phyloP scores from a whole-genome alignment of 2,797 vertebrate species.

The Loriculus beryllinus region DNA sequence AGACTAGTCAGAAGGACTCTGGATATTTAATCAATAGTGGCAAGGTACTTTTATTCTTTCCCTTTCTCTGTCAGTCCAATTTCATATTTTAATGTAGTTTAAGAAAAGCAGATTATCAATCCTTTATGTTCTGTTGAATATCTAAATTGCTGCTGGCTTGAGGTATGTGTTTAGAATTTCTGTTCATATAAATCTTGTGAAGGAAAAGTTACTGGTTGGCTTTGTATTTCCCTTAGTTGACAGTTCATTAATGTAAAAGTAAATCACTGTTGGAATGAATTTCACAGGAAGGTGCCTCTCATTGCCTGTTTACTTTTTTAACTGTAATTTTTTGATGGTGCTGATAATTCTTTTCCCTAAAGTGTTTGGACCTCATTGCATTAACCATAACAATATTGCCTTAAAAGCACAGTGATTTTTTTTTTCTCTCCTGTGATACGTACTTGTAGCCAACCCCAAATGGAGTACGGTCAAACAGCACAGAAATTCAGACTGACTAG shows the following conservation, averaged over 20 bases:
- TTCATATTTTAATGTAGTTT: not conserved
- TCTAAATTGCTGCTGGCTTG: not conserved
- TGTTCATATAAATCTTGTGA: not conserved
- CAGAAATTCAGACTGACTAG: constrained; percentile 1
- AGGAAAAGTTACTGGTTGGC: not conserved
- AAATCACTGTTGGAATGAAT: constrained; percentile 5
- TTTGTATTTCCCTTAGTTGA: not conserved
- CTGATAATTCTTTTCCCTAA: constrained; percentile 6
- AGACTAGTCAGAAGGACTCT: not conserved
- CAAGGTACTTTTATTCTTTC: not conserved
- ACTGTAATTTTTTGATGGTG: not conserved
- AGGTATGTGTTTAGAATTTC: not conserved
- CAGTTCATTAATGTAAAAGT: constrained; percentile 1
- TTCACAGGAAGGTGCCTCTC: constrained; percentile 9
- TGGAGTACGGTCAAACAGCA: not conserved
- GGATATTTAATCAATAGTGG: not conserved
- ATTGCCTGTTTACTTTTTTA: constrained; percentile 22
- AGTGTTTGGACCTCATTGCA: not conserved
- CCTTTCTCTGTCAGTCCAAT: not conserved
- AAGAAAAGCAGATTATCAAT: not conserved
- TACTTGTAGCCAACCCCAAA: not conserved
- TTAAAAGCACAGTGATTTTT: not conserved
- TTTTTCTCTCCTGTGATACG: not conserved
- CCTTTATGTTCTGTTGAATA: not conserved
- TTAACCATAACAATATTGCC: not conserved